Base-by-base conservation (phyloP, 2,797 vertebrate genomes). In the Pseudomugil tenellus region DNA sequence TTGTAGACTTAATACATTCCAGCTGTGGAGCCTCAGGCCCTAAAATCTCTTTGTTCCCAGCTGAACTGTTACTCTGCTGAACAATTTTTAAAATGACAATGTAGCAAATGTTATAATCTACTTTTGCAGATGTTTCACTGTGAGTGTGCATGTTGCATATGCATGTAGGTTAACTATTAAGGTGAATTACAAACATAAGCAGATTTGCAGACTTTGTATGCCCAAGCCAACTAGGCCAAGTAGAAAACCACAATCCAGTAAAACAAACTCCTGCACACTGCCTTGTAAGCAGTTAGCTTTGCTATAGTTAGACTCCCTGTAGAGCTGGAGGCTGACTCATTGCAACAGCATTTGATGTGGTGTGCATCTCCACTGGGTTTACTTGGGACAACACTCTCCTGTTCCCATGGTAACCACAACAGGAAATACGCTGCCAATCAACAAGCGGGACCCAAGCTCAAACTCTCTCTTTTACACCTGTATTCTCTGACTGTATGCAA, bases 401-500 rank as follows among this genome's bases (percentile, higher is more conserved):
- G 91, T 93, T 90, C 56, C 91, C 84, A 93, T 91, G 85, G 90
- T 43, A 58, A 92, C 81, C 82, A 79, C 83, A 85, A 87, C 72
- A 87, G 80, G 80, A 89, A 89, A 84, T 83, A 88, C 80, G 84
- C 84, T 85, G 89, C 88, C 88, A 86, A 57, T 89, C 73, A 66
- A 51, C 66, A 39, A 5, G 21, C 32, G 26, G 66, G 64, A 77
- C 63, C 58, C 16, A 1, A 35, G 72, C 79, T 80, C 79, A 76
- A 35, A 58, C 58, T 74, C 46, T 70, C 29, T 72, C 12, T 51
- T 26, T 17, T 37, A 51, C 5, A 11, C 13, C 51, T 31, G 41
- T 14, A 21, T 12, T 32, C 58, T n/a, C 29, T 16, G 21, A 25
- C 28, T 31, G 16, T 14, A 4, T 21, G 39, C 51, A 17, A 21